These are phyloP conservation scores for Furcula furcula DNA, from an alignment of 2,888 invertebrate genomes.

Conservation along the genomic window DNA sequence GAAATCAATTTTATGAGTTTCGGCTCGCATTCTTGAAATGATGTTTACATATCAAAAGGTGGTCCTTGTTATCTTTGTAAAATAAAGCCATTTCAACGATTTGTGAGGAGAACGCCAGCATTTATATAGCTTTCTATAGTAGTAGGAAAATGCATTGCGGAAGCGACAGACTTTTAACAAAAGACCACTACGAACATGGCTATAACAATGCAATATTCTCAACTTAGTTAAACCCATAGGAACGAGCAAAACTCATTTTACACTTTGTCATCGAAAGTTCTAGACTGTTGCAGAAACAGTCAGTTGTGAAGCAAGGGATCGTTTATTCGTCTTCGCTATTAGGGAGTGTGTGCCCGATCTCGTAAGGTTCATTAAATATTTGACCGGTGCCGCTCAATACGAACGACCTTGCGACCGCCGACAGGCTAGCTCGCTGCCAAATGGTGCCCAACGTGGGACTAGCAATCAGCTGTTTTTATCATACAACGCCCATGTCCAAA, in stretches of 20 bases:
- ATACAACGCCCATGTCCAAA: conserved; percentile 30
- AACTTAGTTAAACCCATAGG: not conserved
- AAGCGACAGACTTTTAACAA: conserved; percentile 37
- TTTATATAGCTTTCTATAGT: conserved; percentile 6
- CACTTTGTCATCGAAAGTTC: not conserved
- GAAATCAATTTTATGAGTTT: no score
- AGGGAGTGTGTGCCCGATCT: conserved; percentile 28
- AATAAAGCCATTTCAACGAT: conserved; percentile 2
- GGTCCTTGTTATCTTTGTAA: not conserved
- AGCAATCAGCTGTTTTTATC: conserved; percentile 51
- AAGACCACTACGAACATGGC: conserved; percentile 21
- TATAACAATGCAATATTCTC: not conserved
- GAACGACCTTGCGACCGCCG: conserved; percentile 55
- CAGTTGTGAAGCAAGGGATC: conserved; percentile 8
- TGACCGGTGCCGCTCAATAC: conserved; percentile 61
- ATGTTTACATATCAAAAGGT: not conserved
- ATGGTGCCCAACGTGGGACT: conserved; percentile 45
- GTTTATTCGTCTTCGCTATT: conserved; percentile 21
- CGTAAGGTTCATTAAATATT: conserved; percentile 53
- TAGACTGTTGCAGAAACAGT: not conserved
- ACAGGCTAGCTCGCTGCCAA: conserved; percentile 48
- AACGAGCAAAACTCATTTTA: not conserved
- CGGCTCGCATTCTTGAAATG: no score
- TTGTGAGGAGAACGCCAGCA: conserved; percentile 5
- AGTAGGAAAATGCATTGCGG: conserved; percentile 9